A percentile compares a stretch with the other conserved stretches of the same genome.
Conservation (phyloP, 2,113 vertebrate genomes). For the Pseudois nayaur region DNA sequence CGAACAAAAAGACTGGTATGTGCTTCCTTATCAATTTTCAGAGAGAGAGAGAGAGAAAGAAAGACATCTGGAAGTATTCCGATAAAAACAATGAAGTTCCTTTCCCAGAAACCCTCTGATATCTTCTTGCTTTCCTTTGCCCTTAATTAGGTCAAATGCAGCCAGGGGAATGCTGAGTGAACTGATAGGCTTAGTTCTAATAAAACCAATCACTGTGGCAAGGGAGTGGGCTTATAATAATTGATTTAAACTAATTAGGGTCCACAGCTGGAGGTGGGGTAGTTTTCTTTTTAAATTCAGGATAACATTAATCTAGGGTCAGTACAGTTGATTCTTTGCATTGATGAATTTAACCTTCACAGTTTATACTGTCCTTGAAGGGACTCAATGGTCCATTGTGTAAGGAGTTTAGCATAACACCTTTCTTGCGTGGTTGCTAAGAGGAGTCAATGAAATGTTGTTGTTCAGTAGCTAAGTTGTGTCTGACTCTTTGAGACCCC, state of each 20-base stretch:
- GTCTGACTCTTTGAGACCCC: not conserved
- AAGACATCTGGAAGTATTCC: not conserved
- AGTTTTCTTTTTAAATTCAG: not conserved
- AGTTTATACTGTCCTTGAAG: not conserved
- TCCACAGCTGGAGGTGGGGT: not conserved
- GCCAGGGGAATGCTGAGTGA: too few relatives aligned
- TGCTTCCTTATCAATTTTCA: not conserved
- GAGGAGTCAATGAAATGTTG: not conserved
- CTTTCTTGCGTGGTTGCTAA: not conserved
- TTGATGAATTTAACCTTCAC: not conserved
- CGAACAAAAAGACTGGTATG: not conserved
- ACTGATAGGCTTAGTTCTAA: not conserved
- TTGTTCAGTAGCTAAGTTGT: not conserved
- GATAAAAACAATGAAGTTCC: not conserved
- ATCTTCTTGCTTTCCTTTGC: not conserved
- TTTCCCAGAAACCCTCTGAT: not conserved
- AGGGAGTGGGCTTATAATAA: not conserved
- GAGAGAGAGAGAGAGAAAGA: not conserved
- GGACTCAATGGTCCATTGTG: not conserved
- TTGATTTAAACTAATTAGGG: not conserved
- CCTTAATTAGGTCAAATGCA: not conserved
- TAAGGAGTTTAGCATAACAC: not conserved
- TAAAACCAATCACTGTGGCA: not conserved
- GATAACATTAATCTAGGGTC: not conserved
- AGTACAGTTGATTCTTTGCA: not conserved